These are phyloP conservation scores for Bombus difficillimus DNA, from an alignment of 1,140 invertebrate genomes.

Conservation along the genomic window DNA sequence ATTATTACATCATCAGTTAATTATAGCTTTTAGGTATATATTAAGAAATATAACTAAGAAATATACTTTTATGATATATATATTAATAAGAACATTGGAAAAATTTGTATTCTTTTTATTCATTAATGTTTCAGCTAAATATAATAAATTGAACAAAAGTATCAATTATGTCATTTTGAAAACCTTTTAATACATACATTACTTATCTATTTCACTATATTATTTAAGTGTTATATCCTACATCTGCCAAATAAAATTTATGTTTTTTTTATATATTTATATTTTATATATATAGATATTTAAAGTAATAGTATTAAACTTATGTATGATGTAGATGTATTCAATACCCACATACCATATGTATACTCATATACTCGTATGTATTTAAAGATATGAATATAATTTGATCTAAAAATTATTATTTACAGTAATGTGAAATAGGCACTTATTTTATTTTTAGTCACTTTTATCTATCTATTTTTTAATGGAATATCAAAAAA, in stretches of 20 bases:
- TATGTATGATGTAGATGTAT: neutral
- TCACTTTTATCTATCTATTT: neutral
- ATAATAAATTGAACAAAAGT: slow-evolving; percentile 16
- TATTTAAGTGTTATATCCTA: slow-evolving; percentile 18
- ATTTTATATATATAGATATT: neutral
- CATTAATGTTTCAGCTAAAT: neutral
- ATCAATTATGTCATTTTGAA: neutral
- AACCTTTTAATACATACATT: neutral
- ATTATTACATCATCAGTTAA: slow-evolving; percentile 11
- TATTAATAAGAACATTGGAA: slow-evolving; percentile 1
- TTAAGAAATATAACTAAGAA: too few species aligned
- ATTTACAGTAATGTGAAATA: neutral
- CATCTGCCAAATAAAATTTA: neutral
- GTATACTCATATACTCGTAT: neutral
- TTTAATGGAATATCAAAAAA: neutral
- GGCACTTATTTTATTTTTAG: slow-evolving; percentile 18
- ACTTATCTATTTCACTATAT: neutral
- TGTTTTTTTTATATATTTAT: too few species aligned
- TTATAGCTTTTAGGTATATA: neutral
- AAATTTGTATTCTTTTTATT: slow-evolving; percentile 19
- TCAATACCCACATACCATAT: neutral
- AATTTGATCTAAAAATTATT: neutral
- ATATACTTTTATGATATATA: slow-evolving; percentile 1
- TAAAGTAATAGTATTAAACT: too few species aligned
- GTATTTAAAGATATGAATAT: neutral